Evolutionary conservation across 1,140 invertebrate species (phyloP).

Genomic region (Dreissena rostriformis): DNA sequence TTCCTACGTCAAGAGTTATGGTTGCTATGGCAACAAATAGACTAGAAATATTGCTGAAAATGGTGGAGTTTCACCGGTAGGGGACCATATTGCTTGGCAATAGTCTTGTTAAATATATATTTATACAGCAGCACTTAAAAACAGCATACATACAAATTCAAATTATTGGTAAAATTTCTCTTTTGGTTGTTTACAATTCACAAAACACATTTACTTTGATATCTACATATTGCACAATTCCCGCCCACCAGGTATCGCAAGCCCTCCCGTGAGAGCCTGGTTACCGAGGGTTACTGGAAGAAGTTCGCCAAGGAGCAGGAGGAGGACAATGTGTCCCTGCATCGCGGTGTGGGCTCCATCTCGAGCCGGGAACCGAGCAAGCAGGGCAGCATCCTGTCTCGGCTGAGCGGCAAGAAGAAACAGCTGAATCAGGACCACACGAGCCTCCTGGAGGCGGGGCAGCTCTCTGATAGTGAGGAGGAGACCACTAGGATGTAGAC

Average conservation of each 20-base stretch:
- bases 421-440: slow-evolving; percentile 55
- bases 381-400: slow-evolving; percentile 71
- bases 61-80: too few species aligned
- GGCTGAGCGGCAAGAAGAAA: slow-evolving; percentile 70
- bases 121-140: too few species aligned
- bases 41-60: too few species aligned
- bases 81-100: too few species aligned
- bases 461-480: background rate
- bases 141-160: too few species aligned
- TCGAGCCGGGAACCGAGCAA: slow-evolving; percentile 60
- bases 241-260: slow-evolving; percentile 65
- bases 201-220: too few species aligned
- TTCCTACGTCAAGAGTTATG: too few species aligned
- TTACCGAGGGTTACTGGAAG: slow-evolving; percentile 70
- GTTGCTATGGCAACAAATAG: too few species aligned
- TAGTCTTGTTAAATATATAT: too few species aligned
- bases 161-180: too few species aligned
- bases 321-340: slow-evolving; percentile 70
- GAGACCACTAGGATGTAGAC: background rate
- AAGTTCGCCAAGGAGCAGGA: slow-evolving; percentile 59
- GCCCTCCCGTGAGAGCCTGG: slow-evolving; percentile 67
- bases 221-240: too few species aligned
- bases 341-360: slow-evolving; percentile 67
- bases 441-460: slow-evolving; percentile 59
- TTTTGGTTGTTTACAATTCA: too few species aligned